These are phyloP conservation scores for Noctua comes DNA, from an alignment of 2,888 invertebrate species.

Conservation along the genomic window DNA sequence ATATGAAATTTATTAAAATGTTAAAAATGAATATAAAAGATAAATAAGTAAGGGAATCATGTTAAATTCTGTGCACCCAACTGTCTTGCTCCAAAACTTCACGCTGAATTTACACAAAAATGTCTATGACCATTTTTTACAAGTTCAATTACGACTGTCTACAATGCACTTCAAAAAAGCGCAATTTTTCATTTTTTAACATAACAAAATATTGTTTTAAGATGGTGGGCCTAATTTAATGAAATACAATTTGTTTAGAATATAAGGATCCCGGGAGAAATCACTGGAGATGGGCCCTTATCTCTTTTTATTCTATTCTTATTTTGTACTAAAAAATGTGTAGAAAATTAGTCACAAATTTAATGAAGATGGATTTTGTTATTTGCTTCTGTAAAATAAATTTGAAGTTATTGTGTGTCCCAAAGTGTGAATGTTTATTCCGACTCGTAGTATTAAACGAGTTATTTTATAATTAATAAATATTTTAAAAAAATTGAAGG, in stretches of 20 bases:
- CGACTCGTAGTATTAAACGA: too few species aligned
- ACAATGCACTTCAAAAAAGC: neutral
- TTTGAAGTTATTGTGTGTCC: neutral
- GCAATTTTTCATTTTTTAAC: conserved; percentile 7
- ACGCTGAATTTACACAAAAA: neutral
- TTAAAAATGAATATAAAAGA: too few species aligned
- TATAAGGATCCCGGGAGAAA: conserved; percentile 54
- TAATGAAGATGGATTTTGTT: neutral
- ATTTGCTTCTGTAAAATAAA: neutral
- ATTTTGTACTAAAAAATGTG: neutral
- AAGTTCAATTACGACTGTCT: neutral
- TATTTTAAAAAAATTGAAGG: too few species aligned
- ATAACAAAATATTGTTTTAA: conserved; percentile 33
- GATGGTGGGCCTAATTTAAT: conserved; percentile 32
- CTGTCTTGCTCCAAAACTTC: neutral
- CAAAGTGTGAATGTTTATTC: neutral
- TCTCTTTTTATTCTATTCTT: conserved; percentile 10
- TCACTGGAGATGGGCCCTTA: conserved; percentile 39
- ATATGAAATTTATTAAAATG: too few species aligned
- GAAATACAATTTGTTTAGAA: conserved; percentile 43
- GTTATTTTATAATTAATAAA: too few species aligned
- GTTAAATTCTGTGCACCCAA: too few species aligned
- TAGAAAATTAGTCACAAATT: neutral
- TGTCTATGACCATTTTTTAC: neutral
- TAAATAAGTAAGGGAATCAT: too few species aligned